Percentiles rank a stretch among this genome's conserved stretches.
Evolutionary conservation across 2,113 vertebrate species (phyloP).

Genomic region (Crotophaga sulcirostris): DNA sequence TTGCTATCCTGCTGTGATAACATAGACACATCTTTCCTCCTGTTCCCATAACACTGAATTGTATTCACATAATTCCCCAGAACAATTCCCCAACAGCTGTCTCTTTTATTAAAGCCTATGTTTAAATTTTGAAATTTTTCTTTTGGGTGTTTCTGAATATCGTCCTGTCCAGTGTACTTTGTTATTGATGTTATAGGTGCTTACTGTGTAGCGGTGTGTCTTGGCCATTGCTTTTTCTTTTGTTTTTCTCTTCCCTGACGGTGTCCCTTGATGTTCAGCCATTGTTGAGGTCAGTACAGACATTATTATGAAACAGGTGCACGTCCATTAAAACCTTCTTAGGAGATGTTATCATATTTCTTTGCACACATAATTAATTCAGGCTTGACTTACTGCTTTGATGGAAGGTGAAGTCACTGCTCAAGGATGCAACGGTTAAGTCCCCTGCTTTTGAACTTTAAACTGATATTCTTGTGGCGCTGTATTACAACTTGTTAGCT

Average conservation of each 20-base stretch:
- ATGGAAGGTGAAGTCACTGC: not conserved
- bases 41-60: not conserved
- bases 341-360: not conserved
- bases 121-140: not conserved
- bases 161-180: not conserved
- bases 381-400: not conserved
- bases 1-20: not conserved
- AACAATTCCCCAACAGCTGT: not conserved
- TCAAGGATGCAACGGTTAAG: not conserved
- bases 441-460: not conserved
- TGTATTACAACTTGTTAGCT: not conserved
- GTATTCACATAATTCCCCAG: not conserved
- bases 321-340: slow-evolving; percentile 1
- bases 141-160: not conserved
- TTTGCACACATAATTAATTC: slow-evolving; percentile 20
- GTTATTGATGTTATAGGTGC: not conserved
- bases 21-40: not conserved
- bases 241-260: not conserved
- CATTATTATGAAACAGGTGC: not conserved
- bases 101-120: not conserved
- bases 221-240: not conserved
- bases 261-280: not conserved
- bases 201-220: not conserved
- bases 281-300: not conserved
- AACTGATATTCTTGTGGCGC: not conserved